These are phyloP conservation scores for Sinocyclocheilus anophthalmus DNA, from an alignment of 2,113 vertebrate species.

Conservation along the genomic window DNA sequence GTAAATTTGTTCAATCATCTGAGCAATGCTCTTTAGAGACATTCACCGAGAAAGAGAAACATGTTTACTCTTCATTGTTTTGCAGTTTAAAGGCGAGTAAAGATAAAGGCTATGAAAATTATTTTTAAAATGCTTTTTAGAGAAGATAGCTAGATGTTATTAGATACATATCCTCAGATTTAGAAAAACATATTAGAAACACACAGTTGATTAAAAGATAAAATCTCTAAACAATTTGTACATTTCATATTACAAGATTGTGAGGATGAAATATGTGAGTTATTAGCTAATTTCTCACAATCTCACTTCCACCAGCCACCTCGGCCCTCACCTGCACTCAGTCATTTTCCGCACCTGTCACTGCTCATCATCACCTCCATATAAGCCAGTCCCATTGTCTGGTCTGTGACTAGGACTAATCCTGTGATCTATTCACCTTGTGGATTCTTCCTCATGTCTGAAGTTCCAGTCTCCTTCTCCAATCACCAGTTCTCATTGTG, in stretches of 20 bases:
- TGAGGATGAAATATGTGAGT: background rate
- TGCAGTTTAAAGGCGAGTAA: background rate
- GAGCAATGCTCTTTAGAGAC: background rate
- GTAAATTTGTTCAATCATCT: constrained; percentile 12
- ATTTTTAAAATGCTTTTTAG: background rate
- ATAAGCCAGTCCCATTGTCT: no score
- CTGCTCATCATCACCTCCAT: no score
- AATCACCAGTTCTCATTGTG: no score
- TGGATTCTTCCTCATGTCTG: no score
- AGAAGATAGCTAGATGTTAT: background rate
- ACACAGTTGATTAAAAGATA: background rate
- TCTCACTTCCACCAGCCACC: no score
- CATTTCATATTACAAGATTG: background rate
- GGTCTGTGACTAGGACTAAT: no score
- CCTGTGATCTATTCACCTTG: no score
- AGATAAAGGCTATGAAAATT: background rate
- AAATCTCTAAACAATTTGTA: background rate
- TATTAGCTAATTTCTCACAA: background rate
- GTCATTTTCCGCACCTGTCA: no score
- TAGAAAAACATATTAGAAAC: background rate
- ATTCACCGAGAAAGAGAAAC: background rate
- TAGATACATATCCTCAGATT: background rate
- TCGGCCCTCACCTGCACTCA: no score
- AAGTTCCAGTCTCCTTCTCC: no score
- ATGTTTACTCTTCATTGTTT: constrained; percentile 11